Conservation (phyloP, 1,140 invertebrate genomes). For the Acromyrmex echinatior region DNA sequence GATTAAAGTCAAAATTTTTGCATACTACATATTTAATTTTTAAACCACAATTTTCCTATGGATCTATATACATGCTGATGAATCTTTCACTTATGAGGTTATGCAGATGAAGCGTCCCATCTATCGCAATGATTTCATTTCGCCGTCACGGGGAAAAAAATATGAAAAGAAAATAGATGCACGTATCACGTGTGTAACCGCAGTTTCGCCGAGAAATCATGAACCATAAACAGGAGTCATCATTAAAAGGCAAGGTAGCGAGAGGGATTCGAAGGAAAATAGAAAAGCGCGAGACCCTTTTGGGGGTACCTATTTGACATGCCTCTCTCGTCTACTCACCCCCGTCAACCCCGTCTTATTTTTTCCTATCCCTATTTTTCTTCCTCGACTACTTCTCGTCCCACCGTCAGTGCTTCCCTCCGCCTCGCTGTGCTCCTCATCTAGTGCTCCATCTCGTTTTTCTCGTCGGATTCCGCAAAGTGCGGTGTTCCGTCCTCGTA, state of each 20-base stretch:
- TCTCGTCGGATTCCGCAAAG: slow-evolving; percentile 67
- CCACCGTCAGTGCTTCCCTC: neutral
- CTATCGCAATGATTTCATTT: slow-evolving; percentile 60
- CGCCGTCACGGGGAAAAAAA: slow-evolving; percentile 29
- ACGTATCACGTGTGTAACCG: slow-evolving; percentile 43
- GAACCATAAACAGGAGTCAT: slow-evolving; percentile 55
- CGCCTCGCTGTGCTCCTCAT: neutral
- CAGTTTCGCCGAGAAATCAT: slow-evolving; percentile 46
- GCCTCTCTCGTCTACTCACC: slow-evolving; percentile 61
- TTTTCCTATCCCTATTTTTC: slow-evolving; percentile 61
- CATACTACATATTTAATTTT: neutral
- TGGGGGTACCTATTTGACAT: slow-evolving; percentile 76
- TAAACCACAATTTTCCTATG: neutral
- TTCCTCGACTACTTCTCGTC: slow-evolving; percentile 46
- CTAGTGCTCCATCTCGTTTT: slow-evolving; percentile 41
- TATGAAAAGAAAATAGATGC: neutral
- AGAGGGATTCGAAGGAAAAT: slow-evolving; percentile 69
- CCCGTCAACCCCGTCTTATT: slow-evolving; percentile 28
- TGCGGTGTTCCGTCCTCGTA: slow-evolving; percentile 47
- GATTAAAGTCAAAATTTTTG: neutral
- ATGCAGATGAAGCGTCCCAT: slow-evolving; percentile 7
- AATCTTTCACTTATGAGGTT: neutral
- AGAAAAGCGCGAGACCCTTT: slow-evolving; percentile 69
- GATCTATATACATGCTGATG: neutral
- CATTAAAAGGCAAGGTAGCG: slow-evolving; percentile 66